These are phyloP conservation scores for Acanthiza pusilla DNA, from an alignment of 2,797 vertebrate genomes.

Conservation along the genomic window DNA sequence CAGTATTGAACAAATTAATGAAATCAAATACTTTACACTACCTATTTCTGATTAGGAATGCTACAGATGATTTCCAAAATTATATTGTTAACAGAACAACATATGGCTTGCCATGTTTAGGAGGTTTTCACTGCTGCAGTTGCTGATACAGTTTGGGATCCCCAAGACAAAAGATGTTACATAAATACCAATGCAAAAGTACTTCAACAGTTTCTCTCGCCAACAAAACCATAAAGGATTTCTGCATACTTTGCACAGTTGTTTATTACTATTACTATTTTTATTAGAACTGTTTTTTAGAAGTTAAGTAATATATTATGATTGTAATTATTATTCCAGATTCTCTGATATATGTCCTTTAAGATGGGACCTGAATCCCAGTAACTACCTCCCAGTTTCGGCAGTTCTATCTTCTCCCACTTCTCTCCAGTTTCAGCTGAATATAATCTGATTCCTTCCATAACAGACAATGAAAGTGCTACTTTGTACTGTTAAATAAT, in stretches of 20 bases:
- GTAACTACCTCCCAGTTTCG: not conserved
- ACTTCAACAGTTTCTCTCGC: not conserved
- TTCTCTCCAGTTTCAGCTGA: not conserved
- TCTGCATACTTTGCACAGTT: not conserved
- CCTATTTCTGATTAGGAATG: conserved; percentile 26
- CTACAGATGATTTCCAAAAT: conserved; percentile 19
- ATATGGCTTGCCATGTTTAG: conserved; percentile 25
- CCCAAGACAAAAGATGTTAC: conserved; percentile 33
- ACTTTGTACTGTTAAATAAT: not conserved
- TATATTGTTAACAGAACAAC: conserved; percentile 30
- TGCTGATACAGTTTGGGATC: conserved; percentile 1
- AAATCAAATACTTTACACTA: conserved; percentile 1
- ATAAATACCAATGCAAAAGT: conserved; percentile 17
- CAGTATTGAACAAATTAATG: conserved; percentile 30
- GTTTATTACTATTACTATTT: conserved; percentile 13
- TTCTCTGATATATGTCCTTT: not conserved
- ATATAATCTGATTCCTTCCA: not conserved
- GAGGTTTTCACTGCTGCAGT: not conserved
- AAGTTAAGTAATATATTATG: not conserved
- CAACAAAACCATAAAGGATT: not conserved
- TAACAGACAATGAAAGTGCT: not conserved
- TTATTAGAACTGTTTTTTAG: not conserved
- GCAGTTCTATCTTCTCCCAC: not conserved
- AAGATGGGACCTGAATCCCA: not conserved
- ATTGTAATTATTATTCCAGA: not conserved